These are phyloP conservation scores for Bolborhynchus lineola DNA, from an alignment of 2,113 vertebrate species.

Conservation along the genomic window DNA sequence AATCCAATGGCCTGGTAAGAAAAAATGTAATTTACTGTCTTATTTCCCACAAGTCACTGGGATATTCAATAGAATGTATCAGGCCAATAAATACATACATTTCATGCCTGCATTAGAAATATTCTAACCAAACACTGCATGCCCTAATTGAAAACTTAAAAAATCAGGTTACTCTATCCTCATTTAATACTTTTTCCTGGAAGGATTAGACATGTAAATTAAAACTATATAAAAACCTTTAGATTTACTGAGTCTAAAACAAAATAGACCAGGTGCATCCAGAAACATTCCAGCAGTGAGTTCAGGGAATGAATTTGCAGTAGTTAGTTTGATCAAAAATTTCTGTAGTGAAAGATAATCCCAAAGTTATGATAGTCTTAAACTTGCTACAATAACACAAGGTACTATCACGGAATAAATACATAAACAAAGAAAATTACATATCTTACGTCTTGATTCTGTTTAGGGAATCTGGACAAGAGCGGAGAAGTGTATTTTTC, in stretches of 20 bases:
- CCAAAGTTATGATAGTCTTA: not conserved
- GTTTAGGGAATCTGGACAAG: not conserved
- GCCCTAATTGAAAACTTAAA: not conserved
- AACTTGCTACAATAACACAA: not conserved
- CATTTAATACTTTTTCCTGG: not conserved
- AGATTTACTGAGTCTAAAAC: not conserved
- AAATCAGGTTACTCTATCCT: not conserved
- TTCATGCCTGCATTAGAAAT: not conserved
- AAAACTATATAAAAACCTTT: not conserved
- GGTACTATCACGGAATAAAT: not conserved
- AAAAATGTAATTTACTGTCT: not conserved
- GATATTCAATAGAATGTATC: accelerated
- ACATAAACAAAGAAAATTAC: not conserved
- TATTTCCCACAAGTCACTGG: not conserved
- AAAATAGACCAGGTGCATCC: not conserved
- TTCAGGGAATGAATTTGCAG: not conserved
- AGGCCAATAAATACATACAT: not conserved
- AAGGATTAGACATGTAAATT: not conserved
- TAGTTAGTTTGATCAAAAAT: not conserved
- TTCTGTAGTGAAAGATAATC: not conserved
- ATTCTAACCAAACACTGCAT: not conserved
- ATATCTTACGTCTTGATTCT: not conserved
- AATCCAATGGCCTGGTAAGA: not conserved
- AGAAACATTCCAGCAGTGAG: not conserved
- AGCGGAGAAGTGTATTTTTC: not conserved